A percentile compares a stretch with the other conserved stretches of the same genome.
These are phyloP conservation scores for Chlorodrepanis virens DNA, from an alignment of 2,113 vertebrate species.

Conservation along the genomic window DNA sequence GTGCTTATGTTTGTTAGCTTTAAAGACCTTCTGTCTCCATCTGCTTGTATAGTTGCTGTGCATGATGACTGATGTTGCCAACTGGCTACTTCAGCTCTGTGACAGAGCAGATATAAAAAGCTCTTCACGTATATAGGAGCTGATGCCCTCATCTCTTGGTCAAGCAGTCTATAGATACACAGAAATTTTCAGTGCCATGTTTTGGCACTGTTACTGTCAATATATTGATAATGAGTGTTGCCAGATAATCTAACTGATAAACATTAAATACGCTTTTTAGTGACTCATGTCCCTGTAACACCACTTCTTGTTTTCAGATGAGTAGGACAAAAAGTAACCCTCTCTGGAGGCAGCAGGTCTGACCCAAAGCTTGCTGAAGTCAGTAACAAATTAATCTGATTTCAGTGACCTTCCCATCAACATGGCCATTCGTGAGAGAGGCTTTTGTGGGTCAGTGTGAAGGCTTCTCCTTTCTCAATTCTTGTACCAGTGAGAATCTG, in stretches of 20 bases:
- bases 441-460: not conserved
- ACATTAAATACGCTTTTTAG: not conserved
- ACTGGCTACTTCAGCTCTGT: slow-evolving; percentile 13
- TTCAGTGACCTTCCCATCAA: not conserved
- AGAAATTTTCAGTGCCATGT: not conserved
- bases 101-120: slow-evolving; percentile 41
- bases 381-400: not conserved
- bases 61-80: slow-evolving; percentile 24
- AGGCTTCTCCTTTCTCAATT: not conserved
- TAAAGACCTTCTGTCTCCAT: not conserved
- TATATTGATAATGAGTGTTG: not conserved
- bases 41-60: slow-evolving; percentile 33
- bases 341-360: not conserved
- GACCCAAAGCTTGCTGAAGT: not conserved
- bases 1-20: not conserved
- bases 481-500: not conserved
- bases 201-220: not conserved
- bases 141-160: not conserved
- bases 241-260: not conserved
- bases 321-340: not conserved
- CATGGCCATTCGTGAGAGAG: not conserved
- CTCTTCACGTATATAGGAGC: not conserved
- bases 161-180: not conserved
- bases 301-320: not conserved
- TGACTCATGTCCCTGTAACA: not conserved